phyloP scores from a whole-genome alignment of 2,113 vertebrate genomes.

The Tamias sibiricus region DNA sequence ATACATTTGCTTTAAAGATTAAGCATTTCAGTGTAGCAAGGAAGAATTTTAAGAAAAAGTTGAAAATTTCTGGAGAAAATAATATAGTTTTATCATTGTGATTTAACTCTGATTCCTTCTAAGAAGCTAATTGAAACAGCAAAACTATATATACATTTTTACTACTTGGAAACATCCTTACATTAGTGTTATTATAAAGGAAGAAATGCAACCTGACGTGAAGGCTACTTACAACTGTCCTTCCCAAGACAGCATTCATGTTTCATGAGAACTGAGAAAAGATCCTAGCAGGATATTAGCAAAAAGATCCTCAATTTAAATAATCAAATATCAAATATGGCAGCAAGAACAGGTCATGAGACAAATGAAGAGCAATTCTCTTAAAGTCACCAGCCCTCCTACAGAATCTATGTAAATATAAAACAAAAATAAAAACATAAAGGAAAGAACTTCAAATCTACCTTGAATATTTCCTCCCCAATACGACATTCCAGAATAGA shows the following conservation, averaged over 20 bases:
- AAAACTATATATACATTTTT: too few relatives aligned
- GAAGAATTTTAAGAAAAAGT: background rate
- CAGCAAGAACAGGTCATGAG: background rate
- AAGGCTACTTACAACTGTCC: background rate
- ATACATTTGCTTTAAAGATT: background rate
- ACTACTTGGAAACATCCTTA: background rate
- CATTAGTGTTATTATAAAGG: background rate
- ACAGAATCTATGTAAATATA: conserved; percentile 34
- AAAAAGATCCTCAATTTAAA: conserved; percentile 35
- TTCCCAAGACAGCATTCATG: background rate
- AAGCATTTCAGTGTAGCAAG: background rate
- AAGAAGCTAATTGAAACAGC: background rate
- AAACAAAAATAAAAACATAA: conserved; percentile 53
- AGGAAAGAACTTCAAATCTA: background rate
- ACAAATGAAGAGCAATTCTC: background rate
- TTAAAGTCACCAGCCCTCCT: conserved; percentile 11
- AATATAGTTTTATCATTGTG: background rate
- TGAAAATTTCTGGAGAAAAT: background rate
- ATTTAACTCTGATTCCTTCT: background rate
- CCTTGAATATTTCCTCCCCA: background rate
- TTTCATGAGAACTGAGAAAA: conserved; percentile 24
- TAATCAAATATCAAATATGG: background rate
- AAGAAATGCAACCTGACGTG: background rate
- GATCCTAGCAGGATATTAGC: background rate
- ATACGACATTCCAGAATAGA: background rate